These are phyloP conservation scores for Dendrocopos noguchii DNA, from an alignment of 2,113 vertebrate genomes.

Conservation along the genomic window DNA sequence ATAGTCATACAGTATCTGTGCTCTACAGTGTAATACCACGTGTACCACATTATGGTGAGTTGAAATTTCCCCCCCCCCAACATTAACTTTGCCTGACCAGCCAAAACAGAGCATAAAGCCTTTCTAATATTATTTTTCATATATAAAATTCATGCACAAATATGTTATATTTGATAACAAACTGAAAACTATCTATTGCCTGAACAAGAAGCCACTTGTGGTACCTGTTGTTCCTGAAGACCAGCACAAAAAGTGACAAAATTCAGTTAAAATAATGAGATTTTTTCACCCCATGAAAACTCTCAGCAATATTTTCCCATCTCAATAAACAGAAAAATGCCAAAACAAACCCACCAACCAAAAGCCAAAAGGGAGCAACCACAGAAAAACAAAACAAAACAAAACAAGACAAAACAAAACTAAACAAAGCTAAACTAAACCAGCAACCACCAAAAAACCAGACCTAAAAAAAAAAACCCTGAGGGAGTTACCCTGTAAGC, in stretches of 20 bases:
- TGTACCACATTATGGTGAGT: fast-evolving
- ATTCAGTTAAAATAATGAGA: neutral
- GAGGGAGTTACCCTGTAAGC: neutral
- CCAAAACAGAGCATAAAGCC: neutral
- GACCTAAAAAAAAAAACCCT: neutral
- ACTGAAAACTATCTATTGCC: neutral
- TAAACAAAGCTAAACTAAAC: too few relatives aligned
- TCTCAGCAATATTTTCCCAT: neutral
- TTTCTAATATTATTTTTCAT: neutral
- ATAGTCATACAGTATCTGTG: neutral
- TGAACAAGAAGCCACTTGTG: neutral
- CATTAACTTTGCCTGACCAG: neutral
- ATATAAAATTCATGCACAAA: neutral
- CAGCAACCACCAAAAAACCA: too few relatives aligned
- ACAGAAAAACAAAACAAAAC: too few relatives aligned
- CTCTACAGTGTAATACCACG: neutral
- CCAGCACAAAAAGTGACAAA: neutral
- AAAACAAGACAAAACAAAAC: too few relatives aligned
- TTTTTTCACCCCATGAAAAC: neutral
- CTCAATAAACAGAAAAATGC: neutral
- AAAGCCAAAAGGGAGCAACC: too few relatives aligned
- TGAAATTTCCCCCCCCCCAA: too few relatives aligned
- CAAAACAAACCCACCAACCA: neutral
- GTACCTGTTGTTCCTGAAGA: neutral
- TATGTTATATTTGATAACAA: neutral